Base-by-base conservation (phyloP, 2,113 vertebrate species). In the Leucoraja erinaceus region DNA sequence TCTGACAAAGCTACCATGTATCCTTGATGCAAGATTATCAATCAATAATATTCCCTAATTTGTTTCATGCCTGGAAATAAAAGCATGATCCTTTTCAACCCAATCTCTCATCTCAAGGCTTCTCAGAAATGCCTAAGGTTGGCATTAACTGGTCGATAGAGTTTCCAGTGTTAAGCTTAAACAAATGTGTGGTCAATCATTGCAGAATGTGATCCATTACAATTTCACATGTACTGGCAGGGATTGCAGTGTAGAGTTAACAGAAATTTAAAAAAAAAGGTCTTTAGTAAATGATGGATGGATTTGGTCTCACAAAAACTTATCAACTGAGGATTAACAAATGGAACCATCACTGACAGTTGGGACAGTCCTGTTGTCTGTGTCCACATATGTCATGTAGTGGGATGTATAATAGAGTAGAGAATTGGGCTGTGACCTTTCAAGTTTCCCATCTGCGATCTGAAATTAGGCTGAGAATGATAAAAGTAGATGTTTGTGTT, bases 91-190 rank as follows among this genome's bases (percentile, higher is more conserved):
- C 66, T 70, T 90, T 90, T 90, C 63, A 90, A 90, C 31, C 16
- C 61, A 47, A 70, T 90, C 88, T 91, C 31, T 74, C 90, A 91
- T 74, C 68, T 72, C 33, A 68, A 74, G 66, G 68, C 38, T 54
- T 91, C 72, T 38, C 68, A 91, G 66, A 91, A 91, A 1, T 47
- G 90, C 66, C 90, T 72, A 20, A 91, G 68, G 66, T 91, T 91
- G 68, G 90, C 90, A 91, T 91, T 91, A 91, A 74, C 66, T 91
- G 68, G 66, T 22, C 72, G 90, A 91, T 72, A 91, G 90, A 68
- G 68, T 91, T 72, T 91, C 90, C 38, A 74, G 68, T 91, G 90
- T 91, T 68, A 91, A 91, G 33, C 68, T 72, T 5, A 91, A 33
- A 91, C 68, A 74, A 91, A 90, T 70, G 59, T 90, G 84, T 20